Evolutionary conservation across 1,140 invertebrate species (phyloP), one percentile per base, ranked within the genome.

Genomic region (Sarcophaga bullata): DNA sequence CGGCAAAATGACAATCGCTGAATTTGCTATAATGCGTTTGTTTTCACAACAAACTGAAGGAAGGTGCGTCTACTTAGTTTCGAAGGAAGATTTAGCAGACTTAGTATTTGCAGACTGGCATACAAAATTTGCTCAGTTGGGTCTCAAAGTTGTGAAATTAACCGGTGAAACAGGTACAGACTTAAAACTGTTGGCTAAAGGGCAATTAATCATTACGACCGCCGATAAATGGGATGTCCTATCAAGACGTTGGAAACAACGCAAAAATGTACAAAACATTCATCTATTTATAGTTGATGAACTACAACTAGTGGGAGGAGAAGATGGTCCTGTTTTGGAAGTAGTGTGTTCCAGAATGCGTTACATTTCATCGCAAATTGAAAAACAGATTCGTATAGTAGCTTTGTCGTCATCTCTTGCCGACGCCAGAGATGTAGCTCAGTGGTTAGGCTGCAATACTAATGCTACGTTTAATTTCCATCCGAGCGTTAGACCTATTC

Each of bases 171-270:
- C 98, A 2, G 96, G 97, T 0, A 98, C 97, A 0, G 99, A 99
- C 92, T 92, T 99, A 82, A 99, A 99, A 87, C 90, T 98, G 0
- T 90, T 97, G 3, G 95, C 95, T 46, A 96, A 98, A 90, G 98
- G 97, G 17, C 97, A 99, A 90, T 95, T 99, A 37, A 96, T 99
- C 8, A 95, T 99, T 80, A 96, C 96, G 15, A 99, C 98, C 0
- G 98, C 98, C 3, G 98, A 99, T 85, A 98, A 99, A 86, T 99
- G 99, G 99, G 98, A 99, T 91, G 96, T 99, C 9, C 91, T 99
- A 0, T 99, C 98, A 0, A 92, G 99, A 83, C 92, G 98, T 83
- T 99, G 99, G 99, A 99, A 99, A 89, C 98, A 99, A 86, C 92
- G 98, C 8, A 99, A 99, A 90, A 98, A 98, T 89, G 98, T 99